Evolutionary conservation across 1,140 invertebrate genomes (phyloP).

Genomic region (Pogonomyrmex californicus): DNA sequence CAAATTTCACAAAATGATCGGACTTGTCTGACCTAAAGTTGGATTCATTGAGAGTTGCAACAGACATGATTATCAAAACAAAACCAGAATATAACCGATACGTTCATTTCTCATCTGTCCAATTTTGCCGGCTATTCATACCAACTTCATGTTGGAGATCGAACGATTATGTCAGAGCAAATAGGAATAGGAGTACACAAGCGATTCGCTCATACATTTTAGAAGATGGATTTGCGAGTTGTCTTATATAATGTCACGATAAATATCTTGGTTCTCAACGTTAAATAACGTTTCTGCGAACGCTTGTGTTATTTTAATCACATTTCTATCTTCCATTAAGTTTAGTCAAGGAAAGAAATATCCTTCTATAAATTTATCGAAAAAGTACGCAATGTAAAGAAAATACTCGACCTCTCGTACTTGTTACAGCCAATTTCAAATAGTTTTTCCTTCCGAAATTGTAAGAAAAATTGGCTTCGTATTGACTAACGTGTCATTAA

Average conservation of each 20-base stretch:
- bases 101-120: constrained; percentile 27
- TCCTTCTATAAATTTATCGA: background rate
- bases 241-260: background rate
- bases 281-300: background rate
- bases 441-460: background rate
- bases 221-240: background rate
- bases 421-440: background rate
- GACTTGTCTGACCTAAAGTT: background rate
- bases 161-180: constrained; percentile 12
- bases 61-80: background rate
- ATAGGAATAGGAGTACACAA: background rate
- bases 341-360: background rate
- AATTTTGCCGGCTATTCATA: constrained; percentile 10
- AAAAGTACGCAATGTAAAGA: background rate
- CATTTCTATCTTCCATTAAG: background rate
- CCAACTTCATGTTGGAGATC: background rate
- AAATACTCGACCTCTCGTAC: background rate
- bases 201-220: background rate
- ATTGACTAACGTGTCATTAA: background rate
- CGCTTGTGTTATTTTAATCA: background rate
- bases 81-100: constrained; percentile 9
- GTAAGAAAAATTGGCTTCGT: background rate
- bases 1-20: background rate
- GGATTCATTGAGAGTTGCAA: background rate
- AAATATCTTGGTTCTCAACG: constrained; percentile 1